Evolutionary conservation across 2,113 vertebrate species (phyloP), one percentile per base, ranked within the genome.

Genomic region (Orthochromis malagaraziensis): DNA sequence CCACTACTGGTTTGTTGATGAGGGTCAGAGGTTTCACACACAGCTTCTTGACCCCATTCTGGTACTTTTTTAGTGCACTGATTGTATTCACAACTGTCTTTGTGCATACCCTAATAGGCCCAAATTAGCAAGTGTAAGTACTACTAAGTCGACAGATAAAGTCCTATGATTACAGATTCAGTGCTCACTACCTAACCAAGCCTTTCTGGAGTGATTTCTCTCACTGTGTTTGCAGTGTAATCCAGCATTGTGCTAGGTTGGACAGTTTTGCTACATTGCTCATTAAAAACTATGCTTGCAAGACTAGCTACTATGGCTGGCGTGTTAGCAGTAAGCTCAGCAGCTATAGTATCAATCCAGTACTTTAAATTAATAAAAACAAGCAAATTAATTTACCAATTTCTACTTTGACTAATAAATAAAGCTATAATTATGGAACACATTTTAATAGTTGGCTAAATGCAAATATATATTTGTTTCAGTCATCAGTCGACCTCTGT

Each of bases 401-500:
- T 51, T 33, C 7, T 16, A 16, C 8, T 51, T 81, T n/a, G 3
- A 84, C 19, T 10, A 3, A 31, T 12, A 7, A 13, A 47, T 63
- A 49, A 53, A 90, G 16, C 42, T n/a, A 17, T 31, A 5, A 35
- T 31, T 53, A 8, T 17, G 47, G 40, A 81, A 82, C n/a, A 70
- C 31, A 4, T 19, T 65, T 68, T 21, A 79, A 73, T 49, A 77
- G 42, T 19, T 49, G 42, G 16, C 24, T 77, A 77, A 77, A 77
- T 31, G 26, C 11, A 77, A n/a, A 77, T 80, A 68, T 68, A 84
- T 49, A 70, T 45, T 9, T n/a, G 16, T 11, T 17, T 84, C 38
- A 19, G 68, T 79, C 17, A 58, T 83, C 84, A 87, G 65, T 57
- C 65, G 79, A 91, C 86, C 86, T 89, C 85, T 54, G 38, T 58